Percentiles rank a stretch among this genome's conserved stretches.
These are phyloP conservation scores for Eupleurogrammus muticus DNA, from an alignment of 2,797 vertebrate genomes.

Conservation along the genomic window DNA sequence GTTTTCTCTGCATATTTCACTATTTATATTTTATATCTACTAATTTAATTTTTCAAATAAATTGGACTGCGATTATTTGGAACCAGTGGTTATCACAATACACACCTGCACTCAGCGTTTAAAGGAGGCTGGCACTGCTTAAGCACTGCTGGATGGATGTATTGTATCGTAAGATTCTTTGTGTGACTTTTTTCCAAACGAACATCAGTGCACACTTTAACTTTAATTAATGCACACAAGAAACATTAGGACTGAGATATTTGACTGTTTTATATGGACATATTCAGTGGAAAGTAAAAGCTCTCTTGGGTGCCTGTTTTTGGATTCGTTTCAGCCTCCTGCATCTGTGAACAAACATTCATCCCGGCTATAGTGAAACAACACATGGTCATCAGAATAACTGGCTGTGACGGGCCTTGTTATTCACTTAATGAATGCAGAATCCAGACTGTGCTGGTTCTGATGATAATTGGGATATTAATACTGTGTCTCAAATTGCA, in stretches of 20 bases:
- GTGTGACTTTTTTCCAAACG: not conserved
- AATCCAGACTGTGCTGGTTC: constrained; percentile 33
- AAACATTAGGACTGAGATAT: constrained; percentile 17
- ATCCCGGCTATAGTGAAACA: constrained; percentile 32
- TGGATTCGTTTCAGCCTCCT: constrained; percentile 20
- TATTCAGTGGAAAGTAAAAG: not conserved
- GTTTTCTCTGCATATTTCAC: too few relatives aligned
- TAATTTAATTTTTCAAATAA: too few relatives aligned
- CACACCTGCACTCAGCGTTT: too few relatives aligned
- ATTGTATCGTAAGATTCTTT: not conserved
- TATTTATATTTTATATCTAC: too few relatives aligned
- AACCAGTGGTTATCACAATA: too few relatives aligned
- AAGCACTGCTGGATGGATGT: not conserved
- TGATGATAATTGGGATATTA: constrained; percentile 39
- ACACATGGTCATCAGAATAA: constrained; percentile 46
- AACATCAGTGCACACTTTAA: too few relatives aligned
- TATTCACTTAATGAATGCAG: constrained; percentile 51
- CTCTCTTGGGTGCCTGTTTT: constrained; percentile 2
- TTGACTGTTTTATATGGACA: constrained; percentile 8
- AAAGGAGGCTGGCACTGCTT: not conserved
- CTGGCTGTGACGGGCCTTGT: constrained; percentile 47
- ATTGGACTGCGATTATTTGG: too few relatives aligned
- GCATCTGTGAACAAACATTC: constrained; percentile 37
- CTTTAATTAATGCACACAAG: too few relatives aligned
- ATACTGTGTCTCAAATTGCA: too few relatives aligned